phyloP scores from a whole-genome alignment of 1,140 invertebrate genomes.

The Pseudomyrmex flavicornis region DNA sequence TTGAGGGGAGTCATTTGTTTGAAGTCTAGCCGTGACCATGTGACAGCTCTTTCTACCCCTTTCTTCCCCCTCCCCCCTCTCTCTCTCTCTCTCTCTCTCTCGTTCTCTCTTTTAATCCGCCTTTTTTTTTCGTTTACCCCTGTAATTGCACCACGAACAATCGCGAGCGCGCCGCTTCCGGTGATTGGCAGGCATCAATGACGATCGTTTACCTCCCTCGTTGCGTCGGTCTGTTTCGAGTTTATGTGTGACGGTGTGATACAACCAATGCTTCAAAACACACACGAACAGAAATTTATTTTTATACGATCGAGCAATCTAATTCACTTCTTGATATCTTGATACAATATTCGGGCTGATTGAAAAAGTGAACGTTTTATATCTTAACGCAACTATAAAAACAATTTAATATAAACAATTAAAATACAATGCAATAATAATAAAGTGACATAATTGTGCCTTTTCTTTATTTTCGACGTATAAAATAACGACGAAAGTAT shows the following conservation, averaged over 20 bases:
- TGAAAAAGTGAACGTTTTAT: neutral
- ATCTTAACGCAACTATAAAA: neutral
- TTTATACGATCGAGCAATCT: too few relatives aligned
- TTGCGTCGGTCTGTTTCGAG: conserved; percentile 36
- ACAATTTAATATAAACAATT: neutral
- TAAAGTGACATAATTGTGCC: neutral
- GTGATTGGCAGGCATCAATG: conserved; percentile 72
- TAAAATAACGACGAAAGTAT: neutral
- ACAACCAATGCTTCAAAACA: conserved; percentile 32
- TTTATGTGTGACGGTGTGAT: conserved; percentile 29
- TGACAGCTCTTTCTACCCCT: conserved; percentile 61
- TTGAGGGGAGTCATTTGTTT: conserved; percentile 74
- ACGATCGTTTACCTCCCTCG: conserved; percentile 16
- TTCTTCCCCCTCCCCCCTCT: neutral
- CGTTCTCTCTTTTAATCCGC: conserved; percentile 46
- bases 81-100: conserved; percentile 20
- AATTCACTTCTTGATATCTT: too few relatives aligned
- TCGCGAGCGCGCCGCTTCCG: conserved; percentile 43
- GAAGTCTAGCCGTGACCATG: conserved; percentile 60
- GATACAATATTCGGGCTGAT: neutral
- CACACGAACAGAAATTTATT: too few relatives aligned
- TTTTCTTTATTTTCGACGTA: neutral
- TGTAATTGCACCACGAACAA: conserved; percentile 71
- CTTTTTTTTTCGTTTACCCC: conserved; percentile 48
- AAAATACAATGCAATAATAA: neutral